Evolutionary conservation across 2,888 invertebrate genomes (phyloP).

Genomic region (Trissoscelio sp.): DNA sequence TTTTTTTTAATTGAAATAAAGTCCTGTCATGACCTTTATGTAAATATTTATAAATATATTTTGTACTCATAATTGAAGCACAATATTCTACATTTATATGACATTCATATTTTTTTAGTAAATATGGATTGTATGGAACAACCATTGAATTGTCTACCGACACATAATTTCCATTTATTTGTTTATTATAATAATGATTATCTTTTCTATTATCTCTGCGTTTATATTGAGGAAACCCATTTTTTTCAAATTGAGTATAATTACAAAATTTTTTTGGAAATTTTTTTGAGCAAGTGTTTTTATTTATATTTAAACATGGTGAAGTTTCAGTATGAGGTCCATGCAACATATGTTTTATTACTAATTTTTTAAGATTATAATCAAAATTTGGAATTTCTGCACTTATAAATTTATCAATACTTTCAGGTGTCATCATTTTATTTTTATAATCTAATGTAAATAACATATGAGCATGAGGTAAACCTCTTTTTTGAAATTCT

Average conservation of each 20-base stretch:
- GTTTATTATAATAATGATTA: constrained; percentile 11
- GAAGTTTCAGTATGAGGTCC: constrained; percentile 5
- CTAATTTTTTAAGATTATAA: constrained; percentile 5
- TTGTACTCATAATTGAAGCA: constrained; percentile 55
- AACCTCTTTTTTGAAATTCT: background rate
- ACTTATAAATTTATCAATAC: constrained; percentile 10
- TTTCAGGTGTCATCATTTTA: constrained; percentile 4
- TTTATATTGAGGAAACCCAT: constrained; percentile 12
- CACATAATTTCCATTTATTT: background rate
- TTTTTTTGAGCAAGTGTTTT: background rate
- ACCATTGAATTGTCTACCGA: background rate
- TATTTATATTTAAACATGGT: background rate
- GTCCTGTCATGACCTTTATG: constrained; percentile 7
- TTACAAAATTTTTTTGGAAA: constrained; percentile 23
- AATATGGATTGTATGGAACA: too few relatives aligned
- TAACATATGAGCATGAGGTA: too few relatives aligned
- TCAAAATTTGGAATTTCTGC: constrained; percentile 19
- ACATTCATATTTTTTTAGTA: constrained; percentile 56
- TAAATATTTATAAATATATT: constrained; percentile 62
- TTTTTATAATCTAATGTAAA: constrained; percentile 24
- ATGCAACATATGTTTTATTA: constrained; percentile 16
- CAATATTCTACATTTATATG: constrained; percentile 67
- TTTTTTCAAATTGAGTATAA: constrained; percentile 16
- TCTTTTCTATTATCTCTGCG: constrained; percentile 4
- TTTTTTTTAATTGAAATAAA: constrained; percentile 5